phyloP scores from a whole-genome alignment of 1,140 invertebrate species.

The Heliconius eleuchia region DNA sequence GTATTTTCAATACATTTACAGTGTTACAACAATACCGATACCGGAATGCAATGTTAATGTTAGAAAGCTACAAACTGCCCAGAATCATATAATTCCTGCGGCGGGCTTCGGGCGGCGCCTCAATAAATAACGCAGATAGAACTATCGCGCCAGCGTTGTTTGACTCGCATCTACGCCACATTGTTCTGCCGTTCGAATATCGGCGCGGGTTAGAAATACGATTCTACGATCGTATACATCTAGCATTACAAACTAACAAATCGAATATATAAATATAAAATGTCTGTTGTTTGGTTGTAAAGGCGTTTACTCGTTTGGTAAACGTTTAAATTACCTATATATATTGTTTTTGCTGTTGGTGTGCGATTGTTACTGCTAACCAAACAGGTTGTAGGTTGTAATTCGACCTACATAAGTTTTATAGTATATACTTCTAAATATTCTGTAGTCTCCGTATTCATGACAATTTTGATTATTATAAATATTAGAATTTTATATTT shows the following conservation, averaged over 20 bases:
- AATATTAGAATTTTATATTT: too few relatives aligned
- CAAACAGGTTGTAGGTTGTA: neutral
- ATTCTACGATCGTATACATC: conserved; percentile 32
- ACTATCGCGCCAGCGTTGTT: conserved; percentile 43
- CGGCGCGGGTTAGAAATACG: conserved; percentile 39
- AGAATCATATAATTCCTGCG: conserved; percentile 36
- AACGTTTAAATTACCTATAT: neutral
- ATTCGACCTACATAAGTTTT: neutral
- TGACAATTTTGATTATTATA: too few relatives aligned
- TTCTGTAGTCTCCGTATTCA: too few relatives aligned
- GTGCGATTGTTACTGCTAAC: neutral
- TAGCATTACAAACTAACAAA: conserved; percentile 27
- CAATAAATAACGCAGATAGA: conserved; percentile 47
- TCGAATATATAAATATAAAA: conserved; percentile 31
- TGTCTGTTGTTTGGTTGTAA: neutral
- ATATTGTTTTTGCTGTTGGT: neutral
- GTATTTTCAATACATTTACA: neutral
- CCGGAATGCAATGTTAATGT: conserved; percentile 13
- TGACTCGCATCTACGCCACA: conserved; percentile 42
- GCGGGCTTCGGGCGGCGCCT: conserved; percentile 22
- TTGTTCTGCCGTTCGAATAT: conserved; percentile 37
- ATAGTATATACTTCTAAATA: too few relatives aligned
- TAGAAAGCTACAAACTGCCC: conserved; percentile 33
- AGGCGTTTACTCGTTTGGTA: neutral
- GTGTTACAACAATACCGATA: conserved; percentile 1